Evolutionary conservation across 2,797 vertebrate genomes (phyloP).

Genomic region (Rhadinocentrus ornatus): DNA sequence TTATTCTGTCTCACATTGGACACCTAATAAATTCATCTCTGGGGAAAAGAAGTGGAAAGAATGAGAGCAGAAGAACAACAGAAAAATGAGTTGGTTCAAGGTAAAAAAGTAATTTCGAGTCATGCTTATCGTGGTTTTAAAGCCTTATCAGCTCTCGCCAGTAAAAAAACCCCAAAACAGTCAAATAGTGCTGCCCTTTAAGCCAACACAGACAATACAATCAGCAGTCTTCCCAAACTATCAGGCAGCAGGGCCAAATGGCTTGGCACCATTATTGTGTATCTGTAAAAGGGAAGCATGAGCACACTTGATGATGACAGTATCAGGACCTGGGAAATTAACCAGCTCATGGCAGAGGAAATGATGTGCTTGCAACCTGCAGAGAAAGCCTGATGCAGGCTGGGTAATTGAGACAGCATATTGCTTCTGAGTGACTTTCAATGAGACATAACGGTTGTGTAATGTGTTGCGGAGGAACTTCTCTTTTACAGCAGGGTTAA

Average conservation of each 20-base stretch:
- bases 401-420: slow-evolving; percentile 66
- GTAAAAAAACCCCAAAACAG: slow-evolving; percentile 31
- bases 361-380: slow-evolving; percentile 64
- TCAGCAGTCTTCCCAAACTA: slow-evolving; percentile 31
- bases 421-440: slow-evolving; percentile 63
- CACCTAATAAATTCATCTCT: slow-evolving; percentile 56
- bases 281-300: slow-evolving; percentile 40
- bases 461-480: slow-evolving; percentile 62
- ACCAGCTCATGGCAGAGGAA: slow-evolving; percentile 62
- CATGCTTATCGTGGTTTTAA: slow-evolving; percentile 48
- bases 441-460: slow-evolving; percentile 61
- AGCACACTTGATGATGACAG: slow-evolving; percentile 45
- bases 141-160: slow-evolving; percentile 56
- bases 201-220: slow-evolving; percentile 47
- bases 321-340: slow-evolving; percentile 55
- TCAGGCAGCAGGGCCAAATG: slow-evolving; percentile 29
- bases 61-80: not conserved
- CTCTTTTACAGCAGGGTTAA: slow-evolving; percentile 63
- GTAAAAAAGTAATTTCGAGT: slow-evolving; percentile 58
- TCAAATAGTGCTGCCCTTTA: slow-evolving; percentile 36
- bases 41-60: slow-evolving; percentile 25
- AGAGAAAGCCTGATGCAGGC: slow-evolving; percentile 57
- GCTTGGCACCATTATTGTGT: slow-evolving; percentile 44
- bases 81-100: slow-evolving; percentile 29
- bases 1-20: slow-evolving; percentile 37